Conservation (phyloP, 2,113 vertebrate species). For the Ochotona curzoniae region DNA sequence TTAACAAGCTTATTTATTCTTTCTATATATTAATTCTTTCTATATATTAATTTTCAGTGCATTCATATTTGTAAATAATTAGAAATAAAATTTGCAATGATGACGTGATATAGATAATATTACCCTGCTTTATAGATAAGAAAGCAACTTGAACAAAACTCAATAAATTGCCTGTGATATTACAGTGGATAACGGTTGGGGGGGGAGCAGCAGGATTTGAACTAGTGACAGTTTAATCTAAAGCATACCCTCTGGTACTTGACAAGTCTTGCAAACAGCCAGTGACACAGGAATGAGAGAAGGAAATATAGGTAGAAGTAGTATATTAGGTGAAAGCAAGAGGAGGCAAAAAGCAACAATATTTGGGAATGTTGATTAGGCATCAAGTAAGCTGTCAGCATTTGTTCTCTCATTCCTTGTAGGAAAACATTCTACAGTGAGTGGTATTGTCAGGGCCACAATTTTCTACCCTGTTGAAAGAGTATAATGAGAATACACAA, state of each 20-base stretch:
- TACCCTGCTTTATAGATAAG: neutral
- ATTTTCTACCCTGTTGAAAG: neutral
- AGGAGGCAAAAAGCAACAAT: neutral
- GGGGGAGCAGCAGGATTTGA: neutral
- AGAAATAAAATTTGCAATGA: slow-evolving; percentile 31
- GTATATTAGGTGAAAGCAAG: neutral
- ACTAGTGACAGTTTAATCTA: neutral
- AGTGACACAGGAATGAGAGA: neutral
- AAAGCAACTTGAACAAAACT: slow-evolving; percentile 2
- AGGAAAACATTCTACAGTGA: neutral
- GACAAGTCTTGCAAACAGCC: neutral
- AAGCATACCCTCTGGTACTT: neutral
- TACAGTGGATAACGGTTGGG: neutral
- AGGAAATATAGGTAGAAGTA: neutral
- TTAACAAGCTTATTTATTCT: slow-evolving; percentile 4
- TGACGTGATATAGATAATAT: neutral
- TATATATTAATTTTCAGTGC: neutral
- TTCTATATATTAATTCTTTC: neutral
- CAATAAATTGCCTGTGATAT: neutral
- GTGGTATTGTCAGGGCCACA: neutral
- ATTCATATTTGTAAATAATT: slow-evolving; percentile 14
- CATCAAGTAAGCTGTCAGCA: neutral
- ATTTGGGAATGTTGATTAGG: neutral
- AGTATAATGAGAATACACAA: neutral
- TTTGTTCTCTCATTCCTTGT: neutral